Evolutionary conservation across 2,888 invertebrate genomes (phyloP).

Genomic region (Graphium colonna): DNA sequence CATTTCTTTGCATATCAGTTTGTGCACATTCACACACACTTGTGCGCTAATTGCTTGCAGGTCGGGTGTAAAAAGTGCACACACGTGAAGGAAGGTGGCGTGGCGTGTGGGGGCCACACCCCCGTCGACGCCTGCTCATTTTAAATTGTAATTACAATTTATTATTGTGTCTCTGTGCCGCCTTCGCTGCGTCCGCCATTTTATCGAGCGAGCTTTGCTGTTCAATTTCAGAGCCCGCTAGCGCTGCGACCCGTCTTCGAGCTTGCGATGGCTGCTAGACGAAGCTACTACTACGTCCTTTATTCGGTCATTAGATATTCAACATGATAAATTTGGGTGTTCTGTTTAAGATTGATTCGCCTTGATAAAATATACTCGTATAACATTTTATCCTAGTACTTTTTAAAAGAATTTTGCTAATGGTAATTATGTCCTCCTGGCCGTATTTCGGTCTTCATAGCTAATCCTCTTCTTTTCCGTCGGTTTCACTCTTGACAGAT

Average conservation of each 20-base stretch:
- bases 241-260: background rate
- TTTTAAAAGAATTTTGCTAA: too few species aligned
- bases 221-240: constrained; percentile 36
- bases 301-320: too few species aligned
- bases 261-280: constrained; percentile 13
- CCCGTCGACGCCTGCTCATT: constrained; percentile 77
- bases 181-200: constrained; percentile 72
- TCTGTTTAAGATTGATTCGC: too few species aligned
- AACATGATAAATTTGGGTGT: too few species aligned
- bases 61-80: constrained; percentile 64
- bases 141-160: constrained; percentile 80
- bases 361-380: too few species aligned
- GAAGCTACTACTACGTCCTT: too few species aligned
- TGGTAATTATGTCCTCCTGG: too few species aligned
- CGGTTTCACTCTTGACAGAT: too few species aligned
- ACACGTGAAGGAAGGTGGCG: constrained; percentile 61
- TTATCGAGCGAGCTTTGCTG: constrained; percentile 53
- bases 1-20: constrained; percentile 31
- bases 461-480: too few species aligned
- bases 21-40: constrained; percentile 36
- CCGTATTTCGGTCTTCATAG: too few species aligned
- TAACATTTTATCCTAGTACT: too few species aligned
- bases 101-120: constrained; percentile 68
- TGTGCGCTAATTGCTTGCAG: constrained; percentile 55
- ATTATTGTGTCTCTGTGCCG: constrained; percentile 78